Evolutionary conservation across 2,113 vertebrate species (phyloP).

Genomic region (Xiphophorus hellerii): DNA sequence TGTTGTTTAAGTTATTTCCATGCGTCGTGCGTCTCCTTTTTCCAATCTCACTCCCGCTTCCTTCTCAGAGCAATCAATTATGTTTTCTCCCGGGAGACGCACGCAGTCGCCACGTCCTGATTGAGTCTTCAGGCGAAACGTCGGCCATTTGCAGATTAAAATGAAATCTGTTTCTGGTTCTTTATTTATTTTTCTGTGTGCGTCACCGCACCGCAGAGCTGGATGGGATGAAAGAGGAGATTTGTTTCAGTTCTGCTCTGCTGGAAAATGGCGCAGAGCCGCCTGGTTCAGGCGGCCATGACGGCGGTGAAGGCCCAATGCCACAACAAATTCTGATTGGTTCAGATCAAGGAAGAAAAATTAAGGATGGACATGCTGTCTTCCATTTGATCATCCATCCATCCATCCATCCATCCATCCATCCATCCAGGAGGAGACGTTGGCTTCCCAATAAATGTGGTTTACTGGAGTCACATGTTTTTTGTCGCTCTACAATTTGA

Average conservation of each 20-base stretch:
- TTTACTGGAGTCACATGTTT: no score
- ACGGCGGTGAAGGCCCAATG: no score
- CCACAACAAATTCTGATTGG: no score
- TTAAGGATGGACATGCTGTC: no score
- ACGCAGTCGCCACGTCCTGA: constrained; percentile 41
- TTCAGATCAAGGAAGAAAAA: no score
- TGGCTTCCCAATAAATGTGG: no score
- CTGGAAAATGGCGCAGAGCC: not conserved
- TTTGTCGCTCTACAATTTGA: no score
- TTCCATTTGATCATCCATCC: no score
- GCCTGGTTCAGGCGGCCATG: no score
- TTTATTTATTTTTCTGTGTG: not conserved
- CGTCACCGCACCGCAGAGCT: not conserved
- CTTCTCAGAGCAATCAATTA: constrained; percentile 35
- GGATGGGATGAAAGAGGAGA: not conserved
- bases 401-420: no score
- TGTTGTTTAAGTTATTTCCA: constrained; percentile 29
- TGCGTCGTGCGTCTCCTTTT: constrained; percentile 19
- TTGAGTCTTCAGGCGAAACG: constrained; percentile 39
- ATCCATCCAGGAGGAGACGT: no score
- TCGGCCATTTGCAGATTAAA: constrained; percentile 18
- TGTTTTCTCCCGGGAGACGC: constrained; percentile 18
- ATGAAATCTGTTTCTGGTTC: not conserved
- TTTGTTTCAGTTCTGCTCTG: not conserved
- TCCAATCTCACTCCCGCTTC: constrained; percentile 41